Base-by-base conservation (phyloP, 23 tunicate species). In the Trididemnum miniatum region DNA sequence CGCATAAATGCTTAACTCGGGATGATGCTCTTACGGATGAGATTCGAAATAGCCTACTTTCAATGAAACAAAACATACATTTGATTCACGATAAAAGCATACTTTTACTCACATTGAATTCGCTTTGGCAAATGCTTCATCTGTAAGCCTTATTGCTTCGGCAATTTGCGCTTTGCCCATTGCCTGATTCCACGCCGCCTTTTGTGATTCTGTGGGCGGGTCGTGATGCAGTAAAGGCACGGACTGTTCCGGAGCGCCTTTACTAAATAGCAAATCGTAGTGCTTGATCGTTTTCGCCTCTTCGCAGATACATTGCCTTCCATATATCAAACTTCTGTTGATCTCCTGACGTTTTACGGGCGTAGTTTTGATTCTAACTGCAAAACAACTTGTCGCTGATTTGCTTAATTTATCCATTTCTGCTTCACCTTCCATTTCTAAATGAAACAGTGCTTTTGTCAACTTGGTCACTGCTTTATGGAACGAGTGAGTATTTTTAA, bases 161-260 rank as follows among this genome's bases (percentile, higher is more conserved):
- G 75, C 7, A 9, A 31, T 5, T 67, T 67, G 75, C 7, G 75
- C 75, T 67, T 67, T 67, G 9, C 26, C 37, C 75, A 67, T 67
- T 67, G 75, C 15, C 4, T 32, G 37, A 67, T 67, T 31, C 75
- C 75, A 67, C 26, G 15, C 29, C 26, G 22, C 4, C 22, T 4
- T 4, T n/a, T 62, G 67, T 15, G 12, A 7, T 44, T 7, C 12
- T 7, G 54, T 44, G 9, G 54, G 54, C 54, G 54, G 54, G 15
- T 44, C 54, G 9, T 15, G 9, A 44, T 15, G 9, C 12, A 15
- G 9, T 7, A 44, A 44, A 7, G 54, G 15, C 9, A 44, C 12
- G 15, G 9, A 15, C 54, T 44, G 9, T 44, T 44, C 54, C 9
- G 9, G 54, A 9, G 9, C 12, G 9, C 54, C 15, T 7, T 7